Conservation (phyloP, 1,140 invertebrate species). For the Drosophila paulistorum region DNA sequence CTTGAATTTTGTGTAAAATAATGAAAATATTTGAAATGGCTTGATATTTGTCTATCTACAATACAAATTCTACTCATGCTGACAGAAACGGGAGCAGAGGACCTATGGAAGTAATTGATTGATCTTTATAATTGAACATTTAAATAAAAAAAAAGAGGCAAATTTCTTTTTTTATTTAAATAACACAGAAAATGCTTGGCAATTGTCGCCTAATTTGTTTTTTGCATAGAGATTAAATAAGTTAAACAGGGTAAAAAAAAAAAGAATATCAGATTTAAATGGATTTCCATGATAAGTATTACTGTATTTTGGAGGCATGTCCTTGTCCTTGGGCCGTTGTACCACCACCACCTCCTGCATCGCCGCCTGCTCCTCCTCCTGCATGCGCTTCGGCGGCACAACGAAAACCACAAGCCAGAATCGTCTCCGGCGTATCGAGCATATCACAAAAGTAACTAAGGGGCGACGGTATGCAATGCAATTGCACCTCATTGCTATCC, state of each 20-base stretch:
- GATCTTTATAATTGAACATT: background rate
- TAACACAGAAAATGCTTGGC: slow-evolving; percentile 72
- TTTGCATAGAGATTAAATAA: background rate
- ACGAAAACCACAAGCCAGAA: slow-evolving; percentile 54
- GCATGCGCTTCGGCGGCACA: slow-evolving; percentile 60
- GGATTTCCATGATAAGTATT: background rate
- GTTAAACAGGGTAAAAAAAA: slow-evolving; percentile 1
- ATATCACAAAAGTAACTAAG: slow-evolving; percentile 77
- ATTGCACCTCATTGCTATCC: slow-evolving; percentile 51
- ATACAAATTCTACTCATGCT: too few species aligned
- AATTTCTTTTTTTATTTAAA: slow-evolving; percentile 58
- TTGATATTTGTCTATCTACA: too few species aligned
- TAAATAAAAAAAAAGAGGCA: slow-evolving; percentile 56
- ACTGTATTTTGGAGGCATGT: slow-evolving; percentile 4
- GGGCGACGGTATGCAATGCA: slow-evolving; percentile 71
- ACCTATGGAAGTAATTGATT: background rate
- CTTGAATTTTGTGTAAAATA: too few species aligned
- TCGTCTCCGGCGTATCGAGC: slow-evolving; percentile 62
- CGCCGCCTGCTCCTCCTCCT: slow-evolving; percentile 20
- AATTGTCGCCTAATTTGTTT: slow-evolving; percentile 1
- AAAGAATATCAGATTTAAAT: background rate
- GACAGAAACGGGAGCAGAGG: background rate
- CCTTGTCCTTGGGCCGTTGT: background rate
- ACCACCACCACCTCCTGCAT: slow-evolving; percentile 5
- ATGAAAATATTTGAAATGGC: too few species aligned